Percentiles rank a stretch among this genome's conserved stretches.
Evolutionary conservation across 2,888 invertebrate genomes (phyloP).

Genomic region (Ennomos fuscantarius): DNA sequence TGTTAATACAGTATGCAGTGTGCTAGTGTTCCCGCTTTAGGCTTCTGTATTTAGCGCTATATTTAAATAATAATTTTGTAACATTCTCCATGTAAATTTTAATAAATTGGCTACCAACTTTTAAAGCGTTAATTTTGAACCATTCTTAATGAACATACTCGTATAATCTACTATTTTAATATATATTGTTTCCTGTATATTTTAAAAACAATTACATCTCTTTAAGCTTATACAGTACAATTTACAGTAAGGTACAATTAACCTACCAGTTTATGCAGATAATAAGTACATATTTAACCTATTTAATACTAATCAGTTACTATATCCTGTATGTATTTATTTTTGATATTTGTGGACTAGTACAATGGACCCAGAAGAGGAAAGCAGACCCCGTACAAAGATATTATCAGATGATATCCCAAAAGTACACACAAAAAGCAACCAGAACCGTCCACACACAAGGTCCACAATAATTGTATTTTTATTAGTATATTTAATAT

Average conservation of each 20-base stretch:
- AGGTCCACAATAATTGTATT: slow-evolving; percentile 61
- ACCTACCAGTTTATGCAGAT: no score
- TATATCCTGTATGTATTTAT: slow-evolving; percentile 17
- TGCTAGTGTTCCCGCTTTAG: slow-evolving; percentile 42
- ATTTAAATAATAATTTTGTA: background rate
- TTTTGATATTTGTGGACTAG: slow-evolving; percentile 51
- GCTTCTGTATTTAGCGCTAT: slow-evolving; percentile 34
- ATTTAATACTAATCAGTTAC: no score
- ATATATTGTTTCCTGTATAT: no score
- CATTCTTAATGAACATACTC: no score
- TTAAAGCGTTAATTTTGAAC: no score
- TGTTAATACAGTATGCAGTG: slow-evolving; percentile 50
- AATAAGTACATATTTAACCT: no score
- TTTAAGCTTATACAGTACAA: no score
- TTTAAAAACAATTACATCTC: no score
- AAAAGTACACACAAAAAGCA: slow-evolving; percentile 77
- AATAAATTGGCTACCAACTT: no score
- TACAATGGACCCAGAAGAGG: slow-evolving; percentile 72
- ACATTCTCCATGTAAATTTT: no score
- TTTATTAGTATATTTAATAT: slow-evolving; percentile 35
- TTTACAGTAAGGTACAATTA: no score
- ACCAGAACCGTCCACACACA: slow-evolving; percentile 77
- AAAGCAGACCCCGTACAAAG: slow-evolving; percentile 58
- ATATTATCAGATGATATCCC: slow-evolving; percentile 67
- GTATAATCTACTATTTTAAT: no score